These are phyloP conservation scores for Pelochelys cantorii DNA, from an alignment of 2,797 vertebrate species.

Conservation along the genomic window DNA sequence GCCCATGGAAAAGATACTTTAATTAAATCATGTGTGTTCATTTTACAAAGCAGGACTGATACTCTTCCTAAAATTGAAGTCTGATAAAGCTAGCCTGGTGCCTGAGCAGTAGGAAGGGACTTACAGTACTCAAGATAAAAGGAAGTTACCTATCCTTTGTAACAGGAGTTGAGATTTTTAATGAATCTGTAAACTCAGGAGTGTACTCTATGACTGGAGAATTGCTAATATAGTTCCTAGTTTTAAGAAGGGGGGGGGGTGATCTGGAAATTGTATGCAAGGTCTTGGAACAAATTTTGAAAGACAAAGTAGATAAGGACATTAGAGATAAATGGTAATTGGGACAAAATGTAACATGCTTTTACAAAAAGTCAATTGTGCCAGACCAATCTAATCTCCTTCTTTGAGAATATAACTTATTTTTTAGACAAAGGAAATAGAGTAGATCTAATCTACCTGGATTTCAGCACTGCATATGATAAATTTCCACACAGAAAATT, in stretches of 20 bases:
- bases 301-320: neutral
- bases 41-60: conserved; percentile 25
- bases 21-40: conserved; percentile 27
- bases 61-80: conserved; percentile 38
- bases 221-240: neutral
- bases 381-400: neutral
- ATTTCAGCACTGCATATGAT: neutral
- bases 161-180: neutral
- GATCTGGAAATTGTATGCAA: neutral
- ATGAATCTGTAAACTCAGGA: neutral
- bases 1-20: neutral
- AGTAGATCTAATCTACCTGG: neutral
- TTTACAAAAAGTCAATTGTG: neutral
- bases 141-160: neutral
- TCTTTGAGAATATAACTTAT: neutral
- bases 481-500: neutral
- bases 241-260: neutral
- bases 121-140: neutral
- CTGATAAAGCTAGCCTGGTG: neutral
- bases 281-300: neutral
- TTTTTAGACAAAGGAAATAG: neutral
- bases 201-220: neutral
- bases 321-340: neutral
- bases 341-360: neutral
- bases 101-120: neutral